Conservation (phyloP, 2,113 vertebrate genomes). For the Odontophorus gujanensis region DNA sequence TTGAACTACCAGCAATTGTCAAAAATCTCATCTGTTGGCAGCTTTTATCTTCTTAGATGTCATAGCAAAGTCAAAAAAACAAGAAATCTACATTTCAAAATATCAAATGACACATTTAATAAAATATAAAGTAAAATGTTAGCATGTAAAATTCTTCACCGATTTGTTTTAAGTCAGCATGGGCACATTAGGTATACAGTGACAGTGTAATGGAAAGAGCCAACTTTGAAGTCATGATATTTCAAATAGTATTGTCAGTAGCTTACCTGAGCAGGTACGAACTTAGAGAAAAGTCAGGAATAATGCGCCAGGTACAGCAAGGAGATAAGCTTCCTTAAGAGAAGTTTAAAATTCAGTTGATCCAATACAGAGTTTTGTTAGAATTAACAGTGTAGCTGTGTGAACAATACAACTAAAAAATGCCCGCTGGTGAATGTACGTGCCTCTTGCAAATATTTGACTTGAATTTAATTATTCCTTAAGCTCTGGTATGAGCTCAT, state of each 20-base stretch:
- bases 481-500: slow-evolving; percentile 13
- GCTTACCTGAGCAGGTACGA: slow-evolving; percentile 14
- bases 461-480: slow-evolving; percentile 36
- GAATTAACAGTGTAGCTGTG: not conserved
- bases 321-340: not conserved
- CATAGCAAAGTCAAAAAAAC: slow-evolving; percentile 40
- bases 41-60: slow-evolving; percentile 27
- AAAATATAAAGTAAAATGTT: not conserved
- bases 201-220: not conserved
- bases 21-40: slow-evolving; percentile 26
- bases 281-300: slow-evolving; percentile 3
- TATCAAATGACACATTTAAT: slow-evolving; percentile 63
- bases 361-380: slow-evolving; percentile 37
- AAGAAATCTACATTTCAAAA: not conserved
- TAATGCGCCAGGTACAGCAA: not conserved
- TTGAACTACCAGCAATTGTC: slow-evolving; percentile 27
- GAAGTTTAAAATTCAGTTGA: slow-evolving; percentile 29
- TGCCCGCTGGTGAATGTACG: not conserved
- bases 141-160: not conserved
- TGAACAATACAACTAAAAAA: slow-evolving; percentile 56
- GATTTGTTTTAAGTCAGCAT: not conserved
- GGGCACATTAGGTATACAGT: not conserved
- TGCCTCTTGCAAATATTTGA: not conserved
- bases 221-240: not conserved
- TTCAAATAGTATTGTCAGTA: slow-evolving; percentile 16